phyloP scores from a whole-genome alignment of 23 tunicate genomes.

The Ascidia mentula region DNA sequence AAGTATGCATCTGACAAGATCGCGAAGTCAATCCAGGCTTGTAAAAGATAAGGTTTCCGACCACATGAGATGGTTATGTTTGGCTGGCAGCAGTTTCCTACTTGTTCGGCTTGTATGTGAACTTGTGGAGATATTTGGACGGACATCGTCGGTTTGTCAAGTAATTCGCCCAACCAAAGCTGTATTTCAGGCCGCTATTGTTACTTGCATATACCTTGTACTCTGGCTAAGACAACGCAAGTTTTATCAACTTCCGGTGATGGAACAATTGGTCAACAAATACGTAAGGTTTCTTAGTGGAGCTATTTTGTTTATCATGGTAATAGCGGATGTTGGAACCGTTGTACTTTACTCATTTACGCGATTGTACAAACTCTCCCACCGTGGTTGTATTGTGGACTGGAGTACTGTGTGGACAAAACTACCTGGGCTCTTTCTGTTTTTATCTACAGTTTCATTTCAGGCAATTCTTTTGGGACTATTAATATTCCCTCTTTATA shows the following conservation, averaged over 20 bases:
- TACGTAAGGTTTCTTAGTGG: constrained; percentile 28
- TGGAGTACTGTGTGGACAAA: constrained; percentile 30
- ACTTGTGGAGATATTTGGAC: constrained; percentile 44
- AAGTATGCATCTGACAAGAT: neutral
- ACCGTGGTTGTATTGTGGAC: constrained; percentile 44
- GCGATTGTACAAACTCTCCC: constrained; percentile 25
- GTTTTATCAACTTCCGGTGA: constrained; percentile 39
- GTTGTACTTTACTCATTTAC: constrained; percentile 44
- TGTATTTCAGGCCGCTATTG: constrained; percentile 39
- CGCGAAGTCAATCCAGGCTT: neutral
- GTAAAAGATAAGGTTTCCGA: constrained; percentile 19
- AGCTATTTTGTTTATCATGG: constrained; percentile 62
- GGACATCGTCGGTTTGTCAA: constrained; percentile 24
- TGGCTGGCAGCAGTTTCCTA: constrained; percentile 28
- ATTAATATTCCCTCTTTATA: constrained; percentile 47
- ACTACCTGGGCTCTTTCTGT: constrained; percentile 63
- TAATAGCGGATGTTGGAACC: constrained; percentile 27
- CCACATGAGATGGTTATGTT: constrained; percentile 51
- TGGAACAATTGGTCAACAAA: constrained; percentile 30
- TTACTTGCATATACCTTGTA: constrained; percentile 53
- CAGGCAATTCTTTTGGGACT: constrained; percentile 69
- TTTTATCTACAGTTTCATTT: constrained; percentile 42
- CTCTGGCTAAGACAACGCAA: constrained; percentile 76
- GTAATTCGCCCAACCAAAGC: constrained; percentile 30
- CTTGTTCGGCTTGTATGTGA: constrained; percentile 31